Evolutionary conservation across 2,888 invertebrate genomes (phyloP).

Genomic region (Drosophila niveifrons): DNA sequence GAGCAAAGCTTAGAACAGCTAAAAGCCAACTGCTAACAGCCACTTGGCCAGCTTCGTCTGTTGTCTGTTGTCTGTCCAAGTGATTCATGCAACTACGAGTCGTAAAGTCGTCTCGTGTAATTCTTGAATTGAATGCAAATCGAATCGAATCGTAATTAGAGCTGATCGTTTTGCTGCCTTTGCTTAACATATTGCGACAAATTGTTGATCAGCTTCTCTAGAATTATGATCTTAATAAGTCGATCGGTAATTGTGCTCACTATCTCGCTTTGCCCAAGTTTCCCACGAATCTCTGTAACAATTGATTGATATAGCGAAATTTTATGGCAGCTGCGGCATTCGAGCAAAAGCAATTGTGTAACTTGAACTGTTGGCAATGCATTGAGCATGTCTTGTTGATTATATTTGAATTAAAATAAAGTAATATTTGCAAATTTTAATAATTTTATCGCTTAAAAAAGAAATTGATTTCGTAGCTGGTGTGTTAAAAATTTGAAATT

Average conservation of each 20-base stretch:
- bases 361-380: neutral
- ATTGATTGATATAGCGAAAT: slow-evolving; percentile 25
- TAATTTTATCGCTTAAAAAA: too few relatives aligned
- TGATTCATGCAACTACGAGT: slow-evolving; percentile 57
- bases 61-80: slow-evolving; percentile 24
- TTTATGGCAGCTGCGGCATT: slow-evolving; percentile 5
- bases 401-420: too few relatives aligned
- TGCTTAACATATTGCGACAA: slow-evolving; percentile 51
- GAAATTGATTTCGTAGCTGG: too few relatives aligned
- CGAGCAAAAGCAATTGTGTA: neutral
- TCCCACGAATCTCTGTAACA: slow-evolving; percentile 56
- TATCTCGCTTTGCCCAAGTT: slow-evolving; percentile 20
- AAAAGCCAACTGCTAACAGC: neutral
- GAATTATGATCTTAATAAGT: slow-evolving; percentile 59
- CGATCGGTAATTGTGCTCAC: slow-evolving; percentile 41
- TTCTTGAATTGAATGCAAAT: slow-evolving; percentile 56
- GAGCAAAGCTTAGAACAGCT: slow-evolving; percentile 14
- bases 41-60: slow-evolving; percentile 23
- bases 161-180: slow-evolving; percentile 31
- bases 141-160: slow-evolving; percentile 64
- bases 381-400: neutral
- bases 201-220: slow-evolving; percentile 53
- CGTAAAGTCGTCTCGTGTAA: slow-evolving; percentile 8
- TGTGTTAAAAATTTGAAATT: too few relatives aligned
- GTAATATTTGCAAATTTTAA: too few relatives aligned